Base-by-base conservation (phyloP, 2,888 invertebrate species). In the Andrena minutula region DNA sequence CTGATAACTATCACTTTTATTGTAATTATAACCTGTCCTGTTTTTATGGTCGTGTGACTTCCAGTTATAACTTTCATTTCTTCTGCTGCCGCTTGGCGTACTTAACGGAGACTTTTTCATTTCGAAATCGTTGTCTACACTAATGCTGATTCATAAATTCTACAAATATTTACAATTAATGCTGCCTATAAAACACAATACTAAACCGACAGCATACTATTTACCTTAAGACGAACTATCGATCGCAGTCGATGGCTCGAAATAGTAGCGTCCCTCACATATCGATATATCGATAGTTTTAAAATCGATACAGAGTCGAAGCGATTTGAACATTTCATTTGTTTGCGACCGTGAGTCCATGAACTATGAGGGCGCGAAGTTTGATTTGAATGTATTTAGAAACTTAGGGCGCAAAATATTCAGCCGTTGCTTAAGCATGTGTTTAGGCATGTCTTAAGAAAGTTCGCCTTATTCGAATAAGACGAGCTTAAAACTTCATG, bases 71-170 rank as follows among this genome's bases (percentile, higher is more conserved):
- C 82, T 79, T 32, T 79, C 76, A 12, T 75, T 75, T 6, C 71
- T 72, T 5, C 75, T 84, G 64, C 86, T 87, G 16, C 89, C 82
- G 47, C 87, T 80, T 20, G 91, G 89, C 30, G 87, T 90, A 83
- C 89, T 92, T 63, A 92, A 87, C 16, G 92, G 91, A 30, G 92
- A 90, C 71, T 90, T 92, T 60, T 76, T 90, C 92, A 92, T 92
- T 69, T 83, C 76, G 0, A 16, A 65, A 68, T 20, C 69, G 7
- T 53, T 51, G 3, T 70, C 49, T 61, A 69, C 32, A 30, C 58
- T 76, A 79, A 53, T 20, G 0, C n/a, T 23, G 26, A 35, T 58
- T 56, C 61, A 74, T 53, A 74, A 8, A 72, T 66, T 71, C 72
- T 77, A 79, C 49, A 60, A 71, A 68, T 84, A 79, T 84, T 79